Evolutionary conservation across 2,113 vertebrate genomes (phyloP).

Genomic region (Hystrix cristata): DNA sequence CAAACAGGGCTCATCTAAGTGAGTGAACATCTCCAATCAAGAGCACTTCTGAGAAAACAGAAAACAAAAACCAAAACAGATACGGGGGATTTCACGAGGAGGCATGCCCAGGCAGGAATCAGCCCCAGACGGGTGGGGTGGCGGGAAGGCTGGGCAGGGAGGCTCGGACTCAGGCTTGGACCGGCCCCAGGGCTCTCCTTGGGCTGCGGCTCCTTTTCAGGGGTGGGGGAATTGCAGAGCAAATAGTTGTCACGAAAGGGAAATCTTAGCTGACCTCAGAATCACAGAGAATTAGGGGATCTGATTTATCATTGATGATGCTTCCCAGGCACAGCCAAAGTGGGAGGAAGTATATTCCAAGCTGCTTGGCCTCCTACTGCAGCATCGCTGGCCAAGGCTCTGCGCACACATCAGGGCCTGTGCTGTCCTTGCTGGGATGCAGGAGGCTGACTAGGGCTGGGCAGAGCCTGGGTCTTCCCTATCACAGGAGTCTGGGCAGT

Average conservation of each 20-base stretch:
- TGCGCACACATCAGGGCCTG: not conserved
- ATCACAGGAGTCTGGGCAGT: not conserved
- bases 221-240: not conserved
- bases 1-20: not conserved
- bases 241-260: constrained; percentile 70
- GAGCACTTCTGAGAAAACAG: not conserved
- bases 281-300: constrained; percentile 84
- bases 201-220: not conserved
- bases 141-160: not conserved
- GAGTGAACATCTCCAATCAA: not conserved
- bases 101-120: constrained; percentile 56
- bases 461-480: not conserved
- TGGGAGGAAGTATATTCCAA: constrained; percentile 85
- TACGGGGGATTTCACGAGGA: not conserved
- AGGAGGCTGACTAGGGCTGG: not conserved
- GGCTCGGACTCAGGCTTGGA: not conserved
- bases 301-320: constrained; percentile 85
- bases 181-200: not conserved
- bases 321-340: constrained; percentile 84
- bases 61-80: constrained; percentile 43
- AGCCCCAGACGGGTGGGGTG: not conserved
- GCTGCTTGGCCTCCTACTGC: constrained; percentile 69
- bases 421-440: not conserved
- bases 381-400: constrained; percentile 10
- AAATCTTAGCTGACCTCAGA: constrained; percentile 72